Evolutionary conservation across 1,140 invertebrate species (phyloP).

Genomic region (Sitophilus oryzae): DNA sequence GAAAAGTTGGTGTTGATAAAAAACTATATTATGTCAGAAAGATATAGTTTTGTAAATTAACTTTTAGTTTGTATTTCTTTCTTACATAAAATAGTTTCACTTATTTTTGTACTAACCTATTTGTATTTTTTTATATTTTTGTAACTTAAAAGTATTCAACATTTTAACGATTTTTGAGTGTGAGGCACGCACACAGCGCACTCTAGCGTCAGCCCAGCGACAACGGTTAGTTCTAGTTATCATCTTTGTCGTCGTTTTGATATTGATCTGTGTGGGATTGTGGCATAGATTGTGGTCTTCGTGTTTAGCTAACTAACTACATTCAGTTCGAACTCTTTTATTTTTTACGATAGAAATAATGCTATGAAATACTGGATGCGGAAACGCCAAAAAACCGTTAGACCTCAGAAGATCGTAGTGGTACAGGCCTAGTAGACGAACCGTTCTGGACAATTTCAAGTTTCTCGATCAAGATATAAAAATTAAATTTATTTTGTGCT

Average conservation of each 20-base stretch:
- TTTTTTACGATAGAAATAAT: constrained; percentile 17
- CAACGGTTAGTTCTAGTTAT: not conserved
- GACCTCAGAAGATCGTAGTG: constrained; percentile 17
- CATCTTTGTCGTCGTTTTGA: not conserved
- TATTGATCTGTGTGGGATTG: not conserved
- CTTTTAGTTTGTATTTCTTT: no score
- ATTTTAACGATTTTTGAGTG: not conserved
- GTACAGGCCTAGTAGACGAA: constrained; percentile 1
- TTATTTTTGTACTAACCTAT: no score
- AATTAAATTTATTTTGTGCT: no score
- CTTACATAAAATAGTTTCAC: no score
- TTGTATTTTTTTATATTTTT: not conserved
- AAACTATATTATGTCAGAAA: no score
- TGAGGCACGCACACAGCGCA: not conserved
- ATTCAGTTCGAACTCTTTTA: constrained; percentile 3
- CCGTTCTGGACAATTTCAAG: not conserved
- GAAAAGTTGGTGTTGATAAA: not conserved
- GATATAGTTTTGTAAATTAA: no score
- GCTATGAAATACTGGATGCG: constrained; percentile 10
- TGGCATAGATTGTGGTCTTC: not conserved
- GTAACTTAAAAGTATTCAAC: not conserved
- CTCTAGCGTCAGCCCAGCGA: not conserved
- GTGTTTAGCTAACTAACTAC: not conserved
- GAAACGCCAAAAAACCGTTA: constrained; percentile 12
- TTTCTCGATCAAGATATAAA: no score